Evolutionary conservation across 2,888 invertebrate species (phyloP).

Genomic region (Chouioia cunea): DNA sequence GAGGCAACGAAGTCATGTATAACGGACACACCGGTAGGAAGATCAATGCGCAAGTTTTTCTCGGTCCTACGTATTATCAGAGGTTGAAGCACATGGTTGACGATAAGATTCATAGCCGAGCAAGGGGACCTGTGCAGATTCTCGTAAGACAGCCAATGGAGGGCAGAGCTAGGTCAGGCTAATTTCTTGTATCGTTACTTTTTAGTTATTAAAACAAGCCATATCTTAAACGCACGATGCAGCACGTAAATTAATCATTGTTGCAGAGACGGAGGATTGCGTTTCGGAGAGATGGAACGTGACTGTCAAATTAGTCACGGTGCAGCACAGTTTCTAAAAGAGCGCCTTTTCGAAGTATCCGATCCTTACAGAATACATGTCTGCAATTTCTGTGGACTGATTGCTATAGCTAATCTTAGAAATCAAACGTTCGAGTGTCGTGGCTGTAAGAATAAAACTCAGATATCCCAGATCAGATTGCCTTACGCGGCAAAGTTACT

Average conservation of each 20-base stretch:
- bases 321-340: conserved; percentile 94
- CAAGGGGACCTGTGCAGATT: conserved; percentile 98
- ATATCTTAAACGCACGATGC: too few species aligned
- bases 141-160: conserved; percentile 99
- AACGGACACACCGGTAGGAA: conserved; percentile 99
- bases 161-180: conserved; percentile 89
- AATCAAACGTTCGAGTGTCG: conserved; percentile 99
- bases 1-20: conserved; percentile 93
- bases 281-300: conserved; percentile 99
- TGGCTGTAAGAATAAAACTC: conserved; percentile 99
- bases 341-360: conserved; percentile 97
- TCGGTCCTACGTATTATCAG: conserved; percentile 94
- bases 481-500: conserved; percentile 98
- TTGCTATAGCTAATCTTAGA: conserved; percentile 96
- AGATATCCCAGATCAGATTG: conserved; percentile 94
- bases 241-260: too few species aligned
- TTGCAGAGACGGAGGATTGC: conserved; percentile 95
- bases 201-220: too few species aligned
- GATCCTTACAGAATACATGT: conserved; percentile 99
- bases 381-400: conserved; percentile 97
- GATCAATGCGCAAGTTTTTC: conserved; percentile 96
- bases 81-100: conserved; percentile 99
- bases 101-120: conserved; percentile 98
- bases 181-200: conserved; percentile 19
- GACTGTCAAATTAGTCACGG: conserved; percentile 99